phyloP scores from a whole-genome alignment of 2,797 vertebrate species.

The Hippoglossus hippoglossus region DNA sequence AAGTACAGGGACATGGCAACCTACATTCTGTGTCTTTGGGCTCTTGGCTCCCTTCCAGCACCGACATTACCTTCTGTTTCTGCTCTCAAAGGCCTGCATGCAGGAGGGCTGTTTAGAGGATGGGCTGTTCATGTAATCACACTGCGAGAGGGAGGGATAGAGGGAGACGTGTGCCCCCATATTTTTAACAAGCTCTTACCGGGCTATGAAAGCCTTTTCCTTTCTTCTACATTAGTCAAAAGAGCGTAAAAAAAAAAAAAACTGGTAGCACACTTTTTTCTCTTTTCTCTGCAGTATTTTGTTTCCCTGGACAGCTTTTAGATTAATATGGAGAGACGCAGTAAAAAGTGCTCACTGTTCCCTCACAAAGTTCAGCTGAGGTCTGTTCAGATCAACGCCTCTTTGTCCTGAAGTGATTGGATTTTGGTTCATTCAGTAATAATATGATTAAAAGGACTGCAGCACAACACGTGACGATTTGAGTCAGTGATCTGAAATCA shows the following conservation, averaged over 20 bases:
- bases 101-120: conserved; percentile 36
- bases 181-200: conserved; percentile 63
- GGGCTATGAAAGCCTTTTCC: conserved; percentile 61
- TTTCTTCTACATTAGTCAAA: conserved; percentile 63
- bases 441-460: conserved; percentile 24
- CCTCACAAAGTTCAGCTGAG: conserved; percentile 7
- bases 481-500: no score
- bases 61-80: conserved; percentile 65
- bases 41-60: conserved; percentile 64
- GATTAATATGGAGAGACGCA: conserved; percentile 21
- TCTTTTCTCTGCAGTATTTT: conserved; percentile 49
- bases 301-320: conserved; percentile 38
- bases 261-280: conserved; percentile 55
- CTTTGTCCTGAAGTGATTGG: not conserved
- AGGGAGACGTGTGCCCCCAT: conserved; percentile 7
- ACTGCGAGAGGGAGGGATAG: conserved; percentile 21
- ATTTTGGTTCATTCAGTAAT: conserved; percentile 19
- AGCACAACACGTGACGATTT: not conserved
- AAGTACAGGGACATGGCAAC: conserved; percentile 72
- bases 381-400: conserved; percentile 3
- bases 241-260: conserved; percentile 34
- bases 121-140: conserved; percentile 58
- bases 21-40: conserved; percentile 77
- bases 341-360: conserved; percentile 7
- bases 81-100: conserved; percentile 58